phyloP scores from a whole-genome alignment of 2,113 vertebrate species.

The human region DNA sequence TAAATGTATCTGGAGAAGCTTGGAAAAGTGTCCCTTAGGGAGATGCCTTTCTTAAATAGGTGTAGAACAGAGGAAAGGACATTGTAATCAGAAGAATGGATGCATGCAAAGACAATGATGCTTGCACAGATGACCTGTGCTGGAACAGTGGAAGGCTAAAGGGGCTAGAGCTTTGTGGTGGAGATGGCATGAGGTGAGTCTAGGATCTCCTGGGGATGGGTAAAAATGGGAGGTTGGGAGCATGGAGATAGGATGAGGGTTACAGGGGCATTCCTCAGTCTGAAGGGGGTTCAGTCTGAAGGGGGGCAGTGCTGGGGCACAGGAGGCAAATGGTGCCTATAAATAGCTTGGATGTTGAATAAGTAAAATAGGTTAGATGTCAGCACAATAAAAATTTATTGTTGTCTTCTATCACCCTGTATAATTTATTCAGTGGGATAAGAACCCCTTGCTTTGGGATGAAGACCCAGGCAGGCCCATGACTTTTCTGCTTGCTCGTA shows the following conservation, averaged over 20 bases:
- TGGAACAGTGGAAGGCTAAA: not conserved
- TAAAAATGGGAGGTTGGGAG: not conserved
- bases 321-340: not conserved
- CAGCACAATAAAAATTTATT: not conserved
- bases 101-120: not conserved
- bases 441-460: not conserved
- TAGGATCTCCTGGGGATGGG: not conserved
- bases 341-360: not conserved
- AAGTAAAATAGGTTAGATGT: not conserved
- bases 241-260: not conserved
- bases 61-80: not conserved
- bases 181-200: not conserved
- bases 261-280: not conserved
- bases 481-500: not conserved
- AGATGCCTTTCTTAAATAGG: not conserved
- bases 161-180: not conserved
- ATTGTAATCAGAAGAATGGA: not conserved
- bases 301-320: not conserved
- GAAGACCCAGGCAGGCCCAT: not conserved
- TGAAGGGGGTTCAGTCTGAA: not conserved
- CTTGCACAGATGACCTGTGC: fast-evolving
- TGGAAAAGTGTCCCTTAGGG: not conserved
- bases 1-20: not conserved
- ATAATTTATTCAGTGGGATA: not conserved
- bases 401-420: not conserved